Conservation (phyloP, 35 echinoderm and acorn worm species). For the Apostichopus parvimensis region DNA sequence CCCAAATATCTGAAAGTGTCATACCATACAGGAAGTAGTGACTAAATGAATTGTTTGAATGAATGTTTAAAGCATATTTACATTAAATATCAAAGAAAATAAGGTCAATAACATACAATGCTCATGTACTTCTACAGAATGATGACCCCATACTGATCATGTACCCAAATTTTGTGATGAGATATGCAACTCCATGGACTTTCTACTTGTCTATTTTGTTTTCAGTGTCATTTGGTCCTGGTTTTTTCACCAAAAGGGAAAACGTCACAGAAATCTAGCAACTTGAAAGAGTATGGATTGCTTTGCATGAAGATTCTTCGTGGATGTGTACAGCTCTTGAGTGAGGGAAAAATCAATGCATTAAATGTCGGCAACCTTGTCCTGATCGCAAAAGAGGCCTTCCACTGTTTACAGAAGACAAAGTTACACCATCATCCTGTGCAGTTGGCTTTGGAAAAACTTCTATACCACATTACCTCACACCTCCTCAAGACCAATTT, state of each 20-base stretch:
- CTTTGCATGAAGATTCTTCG: conserved; percentile 78
- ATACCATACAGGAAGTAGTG: too few relatives aligned
- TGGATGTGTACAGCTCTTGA: conserved; percentile 73
- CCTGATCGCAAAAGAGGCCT: conserved; percentile 61
- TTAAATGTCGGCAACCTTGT: conserved; percentile 40
- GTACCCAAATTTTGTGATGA: too few relatives aligned
- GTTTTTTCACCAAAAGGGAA: conserved; percentile 52
- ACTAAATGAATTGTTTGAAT: too few relatives aligned
- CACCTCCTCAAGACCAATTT: conserved; percentile 66
- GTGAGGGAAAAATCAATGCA: conserved; percentile 37
- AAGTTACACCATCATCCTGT: conserved; percentile 53
- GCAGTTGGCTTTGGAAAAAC: conserved; percentile 79
- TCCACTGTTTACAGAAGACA: conserved; percentile 57
- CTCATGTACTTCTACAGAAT: too few relatives aligned
- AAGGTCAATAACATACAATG: too few relatives aligned
- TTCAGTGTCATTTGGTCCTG: conserved; percentile 61
- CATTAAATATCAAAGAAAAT: too few relatives aligned
- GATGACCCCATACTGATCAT: too few relatives aligned
- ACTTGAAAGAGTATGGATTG: conserved; percentile 59
- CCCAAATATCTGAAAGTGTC: too few relatives aligned
- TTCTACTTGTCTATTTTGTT: neutral
- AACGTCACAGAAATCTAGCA: conserved; percentile 33
- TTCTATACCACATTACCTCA: conserved; percentile 76
- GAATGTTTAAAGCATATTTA: too few relatives aligned
- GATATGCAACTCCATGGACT: too few relatives aligned